A percentile compares a stretch with the other conserved stretches of the same genome.
These are phyloP conservation scores for Hirundichthys speculiger DNA, from an alignment of 2,113 vertebrate species.

Conservation along the genomic window DNA sequence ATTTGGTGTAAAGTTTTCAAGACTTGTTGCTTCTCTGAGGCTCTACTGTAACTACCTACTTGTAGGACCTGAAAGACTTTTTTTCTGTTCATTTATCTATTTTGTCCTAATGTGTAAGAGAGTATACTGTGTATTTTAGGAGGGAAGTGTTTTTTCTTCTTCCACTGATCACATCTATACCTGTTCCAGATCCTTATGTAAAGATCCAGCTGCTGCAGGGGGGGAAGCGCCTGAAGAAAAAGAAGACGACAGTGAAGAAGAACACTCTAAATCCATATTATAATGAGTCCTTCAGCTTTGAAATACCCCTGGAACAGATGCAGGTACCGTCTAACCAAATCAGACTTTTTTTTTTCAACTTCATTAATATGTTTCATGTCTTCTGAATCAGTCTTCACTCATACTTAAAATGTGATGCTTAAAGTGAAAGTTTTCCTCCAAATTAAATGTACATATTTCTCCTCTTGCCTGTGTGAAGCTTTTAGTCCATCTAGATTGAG, in stretches of 20 bases:
- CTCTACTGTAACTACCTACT: too few species aligned
- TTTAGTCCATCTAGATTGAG: not conserved
- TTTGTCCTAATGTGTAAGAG: too few species aligned
- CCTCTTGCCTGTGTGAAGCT: not conserved
- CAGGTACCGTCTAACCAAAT: constrained; percentile 82
- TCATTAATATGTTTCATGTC: too few species aligned
- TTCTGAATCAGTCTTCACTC: too few species aligned
- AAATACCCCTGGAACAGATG: constrained; percentile 98
- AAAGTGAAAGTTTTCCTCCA: not conserved
- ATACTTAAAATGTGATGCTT: not conserved
- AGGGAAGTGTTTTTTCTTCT: not conserved
- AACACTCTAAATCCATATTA: constrained; percentile 98
- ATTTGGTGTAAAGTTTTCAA: too few species aligned
- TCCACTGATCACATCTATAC: not conserved
- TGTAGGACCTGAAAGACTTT: too few species aligned
- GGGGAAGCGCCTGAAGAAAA: constrained; percentile 97
- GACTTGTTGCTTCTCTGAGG: too few species aligned
- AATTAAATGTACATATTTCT: not conserved
- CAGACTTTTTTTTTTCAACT: too few species aligned
- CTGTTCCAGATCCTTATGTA: constrained; percentile 91
- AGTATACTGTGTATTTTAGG: too few species aligned
- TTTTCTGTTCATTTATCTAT: too few species aligned
- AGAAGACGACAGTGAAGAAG: constrained; percentile 99
- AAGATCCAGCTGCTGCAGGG: constrained; percentile 98
- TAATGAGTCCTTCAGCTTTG: constrained; percentile 99